Conservation (phyloP, 2,113 vertebrate species). For the Anarrhichthys ocellatus region DNA sequence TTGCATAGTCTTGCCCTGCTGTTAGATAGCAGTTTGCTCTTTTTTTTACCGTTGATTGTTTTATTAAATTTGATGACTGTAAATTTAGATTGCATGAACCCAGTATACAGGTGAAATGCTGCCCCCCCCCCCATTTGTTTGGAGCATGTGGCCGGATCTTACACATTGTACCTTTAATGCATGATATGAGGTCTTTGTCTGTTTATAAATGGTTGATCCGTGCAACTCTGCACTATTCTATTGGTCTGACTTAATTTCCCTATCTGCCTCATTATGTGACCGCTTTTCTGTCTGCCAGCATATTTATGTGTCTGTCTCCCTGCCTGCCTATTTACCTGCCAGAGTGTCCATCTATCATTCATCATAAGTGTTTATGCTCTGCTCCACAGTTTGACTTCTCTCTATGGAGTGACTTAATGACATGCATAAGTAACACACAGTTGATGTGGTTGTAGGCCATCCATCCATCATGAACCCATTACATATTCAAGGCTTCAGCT, state of each 20-base stretch:
- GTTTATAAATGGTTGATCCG: constrained; percentile 1
- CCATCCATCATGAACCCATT: constrained; percentile 67
- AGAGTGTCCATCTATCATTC: constrained; percentile 66
- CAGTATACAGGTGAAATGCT: neutral
- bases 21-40: neutral
- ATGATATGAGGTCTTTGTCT: constrained; percentile 3
- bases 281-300: constrained; percentile 31
- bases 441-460: constrained; percentile 55
- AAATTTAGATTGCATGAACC: neutral
- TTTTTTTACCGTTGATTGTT: neutral
- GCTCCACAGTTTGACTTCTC: constrained; percentile 50
- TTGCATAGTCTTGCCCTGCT: neutral
- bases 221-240: neutral
- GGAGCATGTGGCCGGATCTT: neutral
- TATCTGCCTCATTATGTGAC: constrained; percentile 37
- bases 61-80: neutral
- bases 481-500: constrained; percentile 58
- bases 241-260: constrained; percentile 40
- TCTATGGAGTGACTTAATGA: constrained; percentile 62
- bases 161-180: neutral
- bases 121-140: neutral
- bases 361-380: constrained; percentile 62
- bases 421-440: constrained; percentile 57
- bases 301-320: constrained; percentile 49
- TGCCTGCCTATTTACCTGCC: constrained; percentile 49